Evolutionary conservation across 2,888 invertebrate genomes (phyloP).

Genomic region (Xestoiulus laeticollis): DNA sequence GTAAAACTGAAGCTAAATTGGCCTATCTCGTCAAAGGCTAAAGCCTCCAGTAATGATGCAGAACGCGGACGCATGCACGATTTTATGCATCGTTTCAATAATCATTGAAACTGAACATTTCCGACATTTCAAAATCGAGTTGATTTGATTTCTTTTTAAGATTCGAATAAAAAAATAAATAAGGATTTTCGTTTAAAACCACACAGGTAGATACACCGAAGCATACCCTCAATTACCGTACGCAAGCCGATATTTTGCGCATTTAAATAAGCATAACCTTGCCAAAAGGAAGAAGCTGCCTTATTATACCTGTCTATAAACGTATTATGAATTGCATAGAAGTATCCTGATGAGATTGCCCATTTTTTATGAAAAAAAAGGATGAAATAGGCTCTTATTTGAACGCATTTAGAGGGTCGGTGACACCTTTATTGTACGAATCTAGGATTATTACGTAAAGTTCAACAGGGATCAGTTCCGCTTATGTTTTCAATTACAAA

Average conservation of each 20-base stretch:
- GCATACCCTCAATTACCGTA: neutral
- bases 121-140: neutral
- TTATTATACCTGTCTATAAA: neutral
- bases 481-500: neutral
- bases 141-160: neutral
- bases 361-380: neutral
- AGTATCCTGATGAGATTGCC: neutral
- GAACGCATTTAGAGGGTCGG: neutral
- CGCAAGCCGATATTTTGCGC: neutral
- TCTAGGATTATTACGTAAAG: neutral
- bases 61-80: neutral
- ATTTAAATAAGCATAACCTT: conserved; percentile 19
- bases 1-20: neutral
- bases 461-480: conserved; percentile 3
- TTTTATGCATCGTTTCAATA: neutral
- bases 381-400: neutral
- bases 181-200: neutral
- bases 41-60: neutral
- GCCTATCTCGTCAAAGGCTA: neutral
- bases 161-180: neutral
- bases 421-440: neutral
- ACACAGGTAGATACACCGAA: neutral
- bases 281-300: neutral
- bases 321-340: neutral
- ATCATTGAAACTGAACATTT: neutral